These are phyloP conservation scores for Pholis gunnellus DNA, from an alignment of 2,113 vertebrate genomes.

Conservation along the genomic window DNA sequence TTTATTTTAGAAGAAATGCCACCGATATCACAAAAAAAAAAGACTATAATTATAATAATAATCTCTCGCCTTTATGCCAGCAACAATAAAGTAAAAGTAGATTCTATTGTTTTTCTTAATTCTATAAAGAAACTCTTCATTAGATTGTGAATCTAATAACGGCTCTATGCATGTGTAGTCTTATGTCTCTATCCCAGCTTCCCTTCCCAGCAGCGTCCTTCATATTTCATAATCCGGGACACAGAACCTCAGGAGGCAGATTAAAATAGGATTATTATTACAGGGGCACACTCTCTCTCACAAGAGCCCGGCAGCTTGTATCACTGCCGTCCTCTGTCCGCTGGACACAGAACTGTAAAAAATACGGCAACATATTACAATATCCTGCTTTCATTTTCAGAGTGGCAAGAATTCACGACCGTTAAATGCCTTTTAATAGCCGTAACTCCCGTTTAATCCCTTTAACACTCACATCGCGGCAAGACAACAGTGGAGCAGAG, in stretches of 20 bases:
- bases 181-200: constrained; percentile 15
- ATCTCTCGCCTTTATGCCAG: background rate
- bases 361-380: background rate
- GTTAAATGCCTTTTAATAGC: constrained; percentile 18
- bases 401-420: background rate
- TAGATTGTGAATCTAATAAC: background rate
- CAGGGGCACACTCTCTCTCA: constrained; percentile 63
- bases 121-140: background rate
- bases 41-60: too few relatives aligned
- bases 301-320: constrained; percentile 34
- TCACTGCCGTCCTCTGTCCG: constrained; percentile 27
- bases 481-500: constrained; percentile 13
- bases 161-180: background rate
- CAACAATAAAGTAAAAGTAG: background rate
- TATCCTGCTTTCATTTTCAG: background rate
- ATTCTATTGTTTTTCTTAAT: background rate
- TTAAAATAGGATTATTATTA: constrained; percentile 82
- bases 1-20: background rate
- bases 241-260: constrained; percentile 74
- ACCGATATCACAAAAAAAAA: too few relatives aligned
- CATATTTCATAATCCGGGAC: constrained; percentile 79
- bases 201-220: constrained; percentile 27
- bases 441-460: constrained; percentile 8
- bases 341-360: constrained; percentile 7
- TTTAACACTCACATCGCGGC: constrained; percentile 14